These are phyloP conservation scores for Ypsolopha scabrella DNA, from an alignment of 2,888 invertebrate species.

Conservation along the genomic window DNA sequence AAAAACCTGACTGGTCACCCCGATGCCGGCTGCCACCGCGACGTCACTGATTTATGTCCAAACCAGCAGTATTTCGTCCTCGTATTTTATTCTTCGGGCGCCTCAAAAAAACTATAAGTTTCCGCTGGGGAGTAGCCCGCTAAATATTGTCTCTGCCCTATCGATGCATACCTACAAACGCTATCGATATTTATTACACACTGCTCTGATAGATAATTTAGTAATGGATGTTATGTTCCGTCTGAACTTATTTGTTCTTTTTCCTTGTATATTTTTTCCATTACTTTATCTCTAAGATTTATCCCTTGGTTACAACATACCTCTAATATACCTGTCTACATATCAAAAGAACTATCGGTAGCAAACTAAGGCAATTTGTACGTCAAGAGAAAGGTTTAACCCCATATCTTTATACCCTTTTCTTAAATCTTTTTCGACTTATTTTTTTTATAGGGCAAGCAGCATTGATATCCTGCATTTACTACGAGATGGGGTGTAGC, in stretches of 20 bases:
- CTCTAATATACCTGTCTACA: not conserved
- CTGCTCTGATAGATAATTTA: constrained; percentile 57
- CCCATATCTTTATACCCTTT: not conserved
- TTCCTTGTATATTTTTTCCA: constrained; percentile 7
- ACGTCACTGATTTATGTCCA: constrained; percentile 62
- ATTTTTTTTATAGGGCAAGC: too few relatives aligned
- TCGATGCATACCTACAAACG: constrained; percentile 47
- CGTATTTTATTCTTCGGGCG: constrained; percentile 62
- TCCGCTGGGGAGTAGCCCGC: constrained; percentile 65
- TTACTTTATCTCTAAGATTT: not conserved
- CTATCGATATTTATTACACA: constrained; percentile 62
- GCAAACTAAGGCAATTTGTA: constrained; percentile 54
- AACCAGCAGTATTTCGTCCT: constrained; percentile 43
- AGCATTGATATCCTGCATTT: too few relatives aligned
- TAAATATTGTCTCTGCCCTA: constrained; percentile 62
- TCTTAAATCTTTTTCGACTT: not conserved
- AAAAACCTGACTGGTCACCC: constrained; percentile 26
- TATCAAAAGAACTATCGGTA: not conserved
- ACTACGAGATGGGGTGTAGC: too few relatives aligned
- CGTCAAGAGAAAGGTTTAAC: constrained; percentile 17
- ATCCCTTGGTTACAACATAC: not conserved
- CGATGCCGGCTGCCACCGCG: constrained; percentile 54
- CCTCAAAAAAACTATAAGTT: constrained; percentile 70
- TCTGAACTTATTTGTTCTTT: constrained; percentile 19
- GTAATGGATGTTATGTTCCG: constrained; percentile 61